Percentiles rank a stretch among this genome's conserved stretches.
Evolutionary conservation across 2,113 vertebrate genomes (phyloP).

Genomic region (Scatophagus argus): DNA sequence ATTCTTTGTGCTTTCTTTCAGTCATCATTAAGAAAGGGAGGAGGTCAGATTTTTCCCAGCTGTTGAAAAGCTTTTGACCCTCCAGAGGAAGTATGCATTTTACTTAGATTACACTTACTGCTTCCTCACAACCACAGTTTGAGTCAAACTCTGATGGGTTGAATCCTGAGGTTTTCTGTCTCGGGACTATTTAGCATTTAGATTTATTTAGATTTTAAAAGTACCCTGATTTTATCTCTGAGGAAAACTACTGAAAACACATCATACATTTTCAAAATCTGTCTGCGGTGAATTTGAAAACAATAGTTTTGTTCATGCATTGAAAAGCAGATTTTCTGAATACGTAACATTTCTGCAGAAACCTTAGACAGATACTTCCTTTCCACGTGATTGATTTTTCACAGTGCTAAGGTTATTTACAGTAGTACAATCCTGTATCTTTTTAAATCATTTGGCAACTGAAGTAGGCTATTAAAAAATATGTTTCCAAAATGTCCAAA

Average conservation of each 20-base stretch:
- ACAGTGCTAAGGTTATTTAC: not conserved
- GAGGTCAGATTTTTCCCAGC: slow-evolving; percentile 9
- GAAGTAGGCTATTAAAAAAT: slow-evolving; percentile 1
- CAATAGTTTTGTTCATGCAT: not conserved
- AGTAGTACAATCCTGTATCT: not conserved
- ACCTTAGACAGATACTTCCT: not conserved
- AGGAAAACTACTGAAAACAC: too few relatives aligned
- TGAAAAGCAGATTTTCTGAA: not conserved
- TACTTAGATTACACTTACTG: not conserved
- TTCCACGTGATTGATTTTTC: not conserved
- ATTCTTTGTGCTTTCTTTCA: slow-evolving; percentile 4
- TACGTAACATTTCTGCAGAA: not conserved
- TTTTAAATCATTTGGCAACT: slow-evolving; percentile 6
- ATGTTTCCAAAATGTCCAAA: not conserved
- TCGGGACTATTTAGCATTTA: not conserved
- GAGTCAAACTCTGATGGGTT: not conserved
- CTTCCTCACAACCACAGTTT: slow-evolving; percentile 13
- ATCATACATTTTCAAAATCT: not conserved
- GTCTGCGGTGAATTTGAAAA: not conserved
- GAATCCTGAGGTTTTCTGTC: not conserved
- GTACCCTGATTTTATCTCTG: not conserved
- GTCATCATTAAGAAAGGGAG: slow-evolving; percentile 2
- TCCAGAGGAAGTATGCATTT: slow-evolving; percentile 10
- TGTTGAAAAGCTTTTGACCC: slow-evolving; percentile 1
- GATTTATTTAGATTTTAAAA: not conserved